Evolutionary conservation across 1,140 invertebrate genomes (phyloP).

Genomic region (Globodera rostochiensis): DNA sequence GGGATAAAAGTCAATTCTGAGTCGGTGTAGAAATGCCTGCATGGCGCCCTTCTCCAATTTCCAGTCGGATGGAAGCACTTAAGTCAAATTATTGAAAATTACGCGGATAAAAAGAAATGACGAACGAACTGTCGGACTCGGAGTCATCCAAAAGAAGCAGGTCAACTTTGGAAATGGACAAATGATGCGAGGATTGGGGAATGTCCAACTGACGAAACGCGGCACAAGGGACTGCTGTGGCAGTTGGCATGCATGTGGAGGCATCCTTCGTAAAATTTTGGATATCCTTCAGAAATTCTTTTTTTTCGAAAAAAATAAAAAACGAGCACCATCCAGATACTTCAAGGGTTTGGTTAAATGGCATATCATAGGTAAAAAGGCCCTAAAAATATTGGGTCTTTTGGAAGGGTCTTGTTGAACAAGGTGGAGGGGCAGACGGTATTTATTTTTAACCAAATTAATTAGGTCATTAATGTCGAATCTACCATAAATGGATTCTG

Average conservation of each 20-base stretch:
- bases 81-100: slow-evolving; percentile 70
- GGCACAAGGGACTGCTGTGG: neutral
- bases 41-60: slow-evolving; percentile 84
- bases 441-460: too few relatives aligned
- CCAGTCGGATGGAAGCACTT: slow-evolving; percentile 59
- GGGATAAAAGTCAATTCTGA: slow-evolving; percentile 93
- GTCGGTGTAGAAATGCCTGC: slow-evolving; percentile 81
- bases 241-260: neutral
- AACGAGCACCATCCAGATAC: too few relatives aligned
- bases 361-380: too few relatives aligned
- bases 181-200: slow-evolving; percentile 93
- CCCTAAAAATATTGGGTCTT: too few relatives aligned
- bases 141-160: slow-evolving; percentile 93
- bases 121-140: slow-evolving; percentile 20
- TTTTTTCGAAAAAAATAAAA: too few relatives aligned
- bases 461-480: neutral
- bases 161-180: slow-evolving; percentile 88
- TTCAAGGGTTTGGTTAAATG: too few relatives aligned
- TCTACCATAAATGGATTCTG: slow-evolving; percentile 1
- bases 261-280: neutral
- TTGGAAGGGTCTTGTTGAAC: too few relatives aligned
- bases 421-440: too few relatives aligned
- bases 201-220: slow-evolving; percentile 76
- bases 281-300: too few relatives aligned
- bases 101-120: too few relatives aligned